Evolutionary conservation across 1,140 invertebrate genomes (phyloP), one percentile per base, ranked within the genome.

Genomic region (Brachionus plicatilis): DNA sequence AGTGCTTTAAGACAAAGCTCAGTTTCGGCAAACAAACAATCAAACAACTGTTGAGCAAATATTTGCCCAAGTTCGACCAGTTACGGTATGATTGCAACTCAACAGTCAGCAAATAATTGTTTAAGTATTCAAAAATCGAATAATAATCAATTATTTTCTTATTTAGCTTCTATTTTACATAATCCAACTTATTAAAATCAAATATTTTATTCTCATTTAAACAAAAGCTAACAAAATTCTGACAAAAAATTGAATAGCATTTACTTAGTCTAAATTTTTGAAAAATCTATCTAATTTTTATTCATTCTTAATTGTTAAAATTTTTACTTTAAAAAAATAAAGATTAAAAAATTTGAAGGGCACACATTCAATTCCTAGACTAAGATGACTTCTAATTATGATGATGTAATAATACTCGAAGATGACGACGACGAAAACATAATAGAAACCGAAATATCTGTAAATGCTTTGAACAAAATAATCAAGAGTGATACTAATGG

Each of bases 351-450:
- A n/a, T 9, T 12, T 14, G 24, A 70, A 70, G 37, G 27, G 1
- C 17, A 3, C 53, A 20, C 2, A 60, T 47, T 7, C 33, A 37
- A 37, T 37, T 47, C 5, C 20, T 27, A 4, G 7, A 60, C 20
- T 60, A 70, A 70, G n/a, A 76, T 76, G 72, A 27, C 72, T 29
- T 27, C 72, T 14, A 76, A 76, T 76, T 76, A 50, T n/a, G 72
- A 76, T 50, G 72, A 76, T 76, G 72, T 76, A 27, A 76, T 76
- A 20, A 76, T 76, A 24, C 47, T 76, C 12, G 72, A 76, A 1
- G 72, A 76, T 12, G 72, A 76, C 45, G 72, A 76, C n/a, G 72
- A 76, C 2, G 72, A 76, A 8, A 76, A 47, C 24, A 76, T 29
- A 50, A 50, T 76, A 12, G 24, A 45, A 41, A 72, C 14, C 9